Conservation (phyloP, 2,113 vertebrate genomes). For the Chlamydotis undulata region DNA sequence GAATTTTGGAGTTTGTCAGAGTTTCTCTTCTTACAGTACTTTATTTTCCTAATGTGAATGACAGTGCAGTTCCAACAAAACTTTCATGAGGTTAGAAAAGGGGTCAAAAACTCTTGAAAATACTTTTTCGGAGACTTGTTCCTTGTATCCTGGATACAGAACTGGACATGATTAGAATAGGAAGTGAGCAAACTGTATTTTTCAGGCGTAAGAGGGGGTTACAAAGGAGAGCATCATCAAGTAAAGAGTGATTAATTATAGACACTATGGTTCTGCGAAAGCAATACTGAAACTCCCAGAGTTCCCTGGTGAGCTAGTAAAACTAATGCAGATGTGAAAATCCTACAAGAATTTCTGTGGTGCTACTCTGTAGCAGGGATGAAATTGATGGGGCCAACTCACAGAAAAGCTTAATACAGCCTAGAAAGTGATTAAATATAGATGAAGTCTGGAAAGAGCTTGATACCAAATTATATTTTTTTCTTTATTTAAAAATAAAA, state of each 20-base stretch:
- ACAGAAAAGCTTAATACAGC: background rate
- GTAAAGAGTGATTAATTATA: background rate
- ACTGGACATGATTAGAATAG: background rate
- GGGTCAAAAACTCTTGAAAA: background rate
- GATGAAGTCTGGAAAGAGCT: background rate
- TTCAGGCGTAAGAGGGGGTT: background rate
- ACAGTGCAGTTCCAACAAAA: background rate
- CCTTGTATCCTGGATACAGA: background rate
- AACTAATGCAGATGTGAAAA: background rate
- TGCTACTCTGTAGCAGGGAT: background rate
- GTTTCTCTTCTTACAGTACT: background rate
- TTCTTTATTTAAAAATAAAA: background rate
- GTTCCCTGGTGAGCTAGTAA: background rate
- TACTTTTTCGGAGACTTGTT: background rate
- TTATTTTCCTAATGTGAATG: background rate
- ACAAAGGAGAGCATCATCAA: background rate
- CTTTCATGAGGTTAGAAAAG: background rate
- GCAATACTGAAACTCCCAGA: background rate
- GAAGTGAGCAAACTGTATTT: background rate
- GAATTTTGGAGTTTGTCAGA: background rate
- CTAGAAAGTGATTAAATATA: background rate
- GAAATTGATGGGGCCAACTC: background rate
- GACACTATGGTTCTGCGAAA: background rate
- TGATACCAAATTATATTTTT: background rate
- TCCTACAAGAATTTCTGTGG: background rate